phyloP scores from a whole-genome alignment of 1,140 invertebrate species.

The Halesus radiatus region DNA sequence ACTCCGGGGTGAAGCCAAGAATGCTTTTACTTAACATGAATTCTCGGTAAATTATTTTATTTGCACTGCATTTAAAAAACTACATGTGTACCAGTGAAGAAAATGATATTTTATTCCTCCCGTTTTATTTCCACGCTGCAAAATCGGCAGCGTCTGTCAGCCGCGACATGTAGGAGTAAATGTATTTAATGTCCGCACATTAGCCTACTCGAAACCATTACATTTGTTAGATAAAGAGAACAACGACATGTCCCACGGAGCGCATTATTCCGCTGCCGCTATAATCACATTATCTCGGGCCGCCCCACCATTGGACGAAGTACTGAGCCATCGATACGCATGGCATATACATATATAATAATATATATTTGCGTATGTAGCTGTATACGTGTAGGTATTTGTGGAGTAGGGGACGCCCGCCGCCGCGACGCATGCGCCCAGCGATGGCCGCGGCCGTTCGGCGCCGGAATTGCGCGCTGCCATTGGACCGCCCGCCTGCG shows the following conservation, averaged over 20 bases:
- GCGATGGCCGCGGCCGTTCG: background rate
- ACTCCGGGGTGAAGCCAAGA: too few relatives aligned
- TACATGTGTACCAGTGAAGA: too few relatives aligned
- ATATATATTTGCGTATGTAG: too few relatives aligned
- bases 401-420: constrained; percentile 14
- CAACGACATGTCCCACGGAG: constrained; percentile 16
- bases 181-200: background rate
- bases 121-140: too few relatives aligned
- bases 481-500: constrained; percentile 8
- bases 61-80: too few relatives aligned
- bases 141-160: background rate
- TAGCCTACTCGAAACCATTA: constrained; percentile 1
- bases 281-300: constrained; percentile 2
- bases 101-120: too few relatives aligned
- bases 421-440: constrained; percentile 18
- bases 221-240: constrained; percentile 9
- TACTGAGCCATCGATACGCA: too few relatives aligned
- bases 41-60: too few relatives aligned
- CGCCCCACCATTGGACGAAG: background rate
- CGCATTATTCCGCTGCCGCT: background rate
- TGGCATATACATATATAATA: too few relatives aligned
- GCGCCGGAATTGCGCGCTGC: background rate
- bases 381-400: too few relatives aligned
- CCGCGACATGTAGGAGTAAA: background rate
- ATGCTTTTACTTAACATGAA: too few relatives aligned